Percentiles rank a stretch among this genome's conserved stretches.
Conservation (phyloP, 2,113 vertebrate genomes). For the Sylvietta virens region DNA sequence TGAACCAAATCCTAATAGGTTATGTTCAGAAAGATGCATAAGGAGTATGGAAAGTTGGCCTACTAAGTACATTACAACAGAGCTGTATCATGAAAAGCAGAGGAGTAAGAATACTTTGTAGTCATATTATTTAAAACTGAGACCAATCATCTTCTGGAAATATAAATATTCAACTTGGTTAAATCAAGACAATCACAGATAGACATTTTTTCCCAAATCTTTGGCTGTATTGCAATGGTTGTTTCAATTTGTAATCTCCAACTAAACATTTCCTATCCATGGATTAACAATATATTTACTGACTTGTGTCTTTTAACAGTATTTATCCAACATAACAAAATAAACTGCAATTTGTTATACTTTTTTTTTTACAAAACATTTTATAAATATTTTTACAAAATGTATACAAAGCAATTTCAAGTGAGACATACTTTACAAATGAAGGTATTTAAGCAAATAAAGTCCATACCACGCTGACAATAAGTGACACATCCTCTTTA, state of each 20-base stretch:
- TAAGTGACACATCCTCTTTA: constrained; percentile 77
- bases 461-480: constrained; percentile 80
- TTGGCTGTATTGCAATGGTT: constrained; percentile 88
- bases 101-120: not conserved
- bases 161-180: constrained; percentile 54
- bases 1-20: not conserved
- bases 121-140: not conserved
- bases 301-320: constrained; percentile 83
- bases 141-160: constrained; percentile 12
- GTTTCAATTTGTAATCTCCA: constrained; percentile 83
- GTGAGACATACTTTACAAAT: constrained; percentile 88
- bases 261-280: constrained; percentile 84
- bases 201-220: constrained; percentile 81
- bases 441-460: constrained; percentile 83
- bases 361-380: constrained; percentile 86
- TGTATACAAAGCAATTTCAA: constrained; percentile 91
- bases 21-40: not conserved
- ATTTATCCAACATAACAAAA: constrained; percentile 90
- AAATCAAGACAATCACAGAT: constrained; percentile 84
- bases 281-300: constrained; percentile 84
- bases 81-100: not conserved
- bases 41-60: not conserved
- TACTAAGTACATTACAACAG: not conserved
- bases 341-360: constrained; percentile 87
- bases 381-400: constrained; percentile 92